Percentiles rank a stretch among this genome's conserved stretches.
Conservation (phyloP, 2,113 vertebrate species). For the Leptobrachium leishanense region DNA sequence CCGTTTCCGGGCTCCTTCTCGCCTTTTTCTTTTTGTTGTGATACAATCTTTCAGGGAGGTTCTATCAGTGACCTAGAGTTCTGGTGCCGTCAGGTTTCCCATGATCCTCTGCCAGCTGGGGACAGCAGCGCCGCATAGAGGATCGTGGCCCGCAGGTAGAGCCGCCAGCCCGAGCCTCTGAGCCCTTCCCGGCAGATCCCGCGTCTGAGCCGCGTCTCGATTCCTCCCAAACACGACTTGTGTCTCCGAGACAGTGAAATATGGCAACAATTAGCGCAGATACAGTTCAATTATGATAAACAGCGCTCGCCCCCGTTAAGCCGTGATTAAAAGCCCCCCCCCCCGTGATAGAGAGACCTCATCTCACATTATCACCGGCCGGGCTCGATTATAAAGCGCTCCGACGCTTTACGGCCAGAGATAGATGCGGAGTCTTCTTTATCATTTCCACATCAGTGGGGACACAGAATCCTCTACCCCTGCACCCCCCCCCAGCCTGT, state of each 20-base stretch:
- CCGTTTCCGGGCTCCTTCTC: no score
- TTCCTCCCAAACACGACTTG: slow-evolving; percentile 60
- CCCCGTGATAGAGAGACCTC: slow-evolving; percentile 93
- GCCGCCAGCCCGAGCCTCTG: not conserved
- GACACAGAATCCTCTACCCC: slow-evolving; percentile 69
- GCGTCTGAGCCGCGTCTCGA: slow-evolving; percentile 18
- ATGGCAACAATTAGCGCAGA: slow-evolving; percentile 96
- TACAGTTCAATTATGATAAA: slow-evolving; percentile 98
- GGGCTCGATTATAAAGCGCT: slow-evolving; percentile 82
- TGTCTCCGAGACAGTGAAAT: slow-evolving; percentile 90
- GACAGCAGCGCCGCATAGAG: not conserved
- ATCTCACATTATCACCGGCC: slow-evolving; percentile 91
- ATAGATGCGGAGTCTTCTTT: slow-evolving; percentile 79
- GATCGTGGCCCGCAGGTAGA: not conserved
- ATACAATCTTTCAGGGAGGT: no score
- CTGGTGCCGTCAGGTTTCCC: no score
- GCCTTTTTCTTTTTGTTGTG: no score
- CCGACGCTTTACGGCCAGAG: slow-evolving; percentile 69
- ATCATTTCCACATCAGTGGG: slow-evolving; percentile 92
- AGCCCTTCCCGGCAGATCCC: not conserved
- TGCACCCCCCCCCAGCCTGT: slow-evolving; percentile 49
- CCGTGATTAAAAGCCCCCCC: slow-evolving; percentile 94
- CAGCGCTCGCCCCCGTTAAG: slow-evolving; percentile 88
- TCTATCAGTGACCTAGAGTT: no score
- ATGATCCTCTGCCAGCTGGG: not conserved